Evolutionary conservation across 2,888 invertebrate genomes (phyloP).

Genomic region (Erebia palarica): DNA sequence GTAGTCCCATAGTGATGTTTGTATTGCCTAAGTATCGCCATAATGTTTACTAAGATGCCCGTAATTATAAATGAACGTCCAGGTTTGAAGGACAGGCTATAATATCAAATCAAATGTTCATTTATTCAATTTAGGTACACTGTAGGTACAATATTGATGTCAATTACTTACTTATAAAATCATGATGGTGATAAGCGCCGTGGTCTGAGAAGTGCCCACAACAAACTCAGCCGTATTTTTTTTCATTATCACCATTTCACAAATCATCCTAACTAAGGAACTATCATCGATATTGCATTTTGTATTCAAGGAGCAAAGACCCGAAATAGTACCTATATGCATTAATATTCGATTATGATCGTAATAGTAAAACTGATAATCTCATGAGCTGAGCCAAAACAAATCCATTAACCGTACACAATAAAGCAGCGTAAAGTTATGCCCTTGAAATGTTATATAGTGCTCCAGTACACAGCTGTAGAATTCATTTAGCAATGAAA

Average conservation of each 20-base stretch:
- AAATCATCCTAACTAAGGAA: too few relatives aligned
- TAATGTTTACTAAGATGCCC: neutral
- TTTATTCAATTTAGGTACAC: too few relatives aligned
- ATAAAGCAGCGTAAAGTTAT: conserved; percentile 40
- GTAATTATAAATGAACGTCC: conserved; percentile 26
- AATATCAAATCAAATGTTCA: too few relatives aligned
- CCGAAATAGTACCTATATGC: conserved; percentile 40
- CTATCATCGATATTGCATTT: conserved; percentile 35
- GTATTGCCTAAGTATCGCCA: neutral
- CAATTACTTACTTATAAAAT: too few relatives aligned
- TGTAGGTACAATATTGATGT: too few relatives aligned
- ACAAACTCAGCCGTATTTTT: too few relatives aligned
- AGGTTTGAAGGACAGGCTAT: conserved; percentile 29
- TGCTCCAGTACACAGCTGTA: conserved; percentile 2
- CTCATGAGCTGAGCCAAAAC: conserved; percentile 44
- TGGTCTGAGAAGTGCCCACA: too few relatives aligned
- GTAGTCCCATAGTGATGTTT: neutral
- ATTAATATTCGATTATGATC: conserved; percentile 45
- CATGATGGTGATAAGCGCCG: too few relatives aligned
- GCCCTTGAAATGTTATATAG: conserved; percentile 41
- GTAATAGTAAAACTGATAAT: conserved; percentile 44
- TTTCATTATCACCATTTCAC: too few relatives aligned
- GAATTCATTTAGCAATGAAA: neutral
- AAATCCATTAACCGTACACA: conserved; percentile 42
- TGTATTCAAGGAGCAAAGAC: conserved; percentile 36